Evolutionary conservation across 2,797 vertebrate species (phyloP), one percentile per base, ranked within the genome.

Genomic region (Balearica regulorum): DNA sequence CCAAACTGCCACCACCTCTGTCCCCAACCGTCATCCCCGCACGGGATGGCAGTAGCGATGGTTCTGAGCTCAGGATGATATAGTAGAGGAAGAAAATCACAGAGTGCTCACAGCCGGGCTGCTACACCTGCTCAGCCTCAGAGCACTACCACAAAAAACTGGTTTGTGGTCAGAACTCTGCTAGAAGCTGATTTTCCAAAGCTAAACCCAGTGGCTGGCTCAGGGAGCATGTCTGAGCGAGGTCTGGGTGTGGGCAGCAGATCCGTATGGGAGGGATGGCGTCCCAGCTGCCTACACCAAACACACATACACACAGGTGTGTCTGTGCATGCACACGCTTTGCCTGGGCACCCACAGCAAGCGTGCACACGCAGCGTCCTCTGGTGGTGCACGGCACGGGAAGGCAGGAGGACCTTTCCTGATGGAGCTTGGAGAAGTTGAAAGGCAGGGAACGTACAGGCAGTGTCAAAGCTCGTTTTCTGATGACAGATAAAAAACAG

Each of bases 191-290:
- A 6, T 84, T 84, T 72, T 70, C 54, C 70, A 41, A 24, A 13
- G 41, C 37, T 53, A 21, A 83, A 57, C 24, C 16, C 37, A 0
- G 0, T 6, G 43, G 43, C 9, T 10, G n/a, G 41, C 54, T n/a
- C 61, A 11, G 21, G 28, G 28, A 54, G 20, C 0, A 2, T 1
- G 0, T 28, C 62, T 9, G 8, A 22, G 26, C 2, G 0, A 62
- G 48, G 31, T 37, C 29, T 53, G 83, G 41, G 39, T 6, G 18
- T 6, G 3, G 29, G 21, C 25, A 60, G 54, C n/a, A 64, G 86
- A 53, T 2, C 22, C 14, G 19, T 25, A 3, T 0, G 3, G 31
- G 51, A 48, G 35, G 46, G 44, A 37, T 11, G 12, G 62, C 5
- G 1, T 41, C 57, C 44, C 13, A 35, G 31, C 33, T 37, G 26